phyloP scores from a whole-genome alignment of 2,797 vertebrate genomes.

The Phoeniculus purpureus region DNA sequence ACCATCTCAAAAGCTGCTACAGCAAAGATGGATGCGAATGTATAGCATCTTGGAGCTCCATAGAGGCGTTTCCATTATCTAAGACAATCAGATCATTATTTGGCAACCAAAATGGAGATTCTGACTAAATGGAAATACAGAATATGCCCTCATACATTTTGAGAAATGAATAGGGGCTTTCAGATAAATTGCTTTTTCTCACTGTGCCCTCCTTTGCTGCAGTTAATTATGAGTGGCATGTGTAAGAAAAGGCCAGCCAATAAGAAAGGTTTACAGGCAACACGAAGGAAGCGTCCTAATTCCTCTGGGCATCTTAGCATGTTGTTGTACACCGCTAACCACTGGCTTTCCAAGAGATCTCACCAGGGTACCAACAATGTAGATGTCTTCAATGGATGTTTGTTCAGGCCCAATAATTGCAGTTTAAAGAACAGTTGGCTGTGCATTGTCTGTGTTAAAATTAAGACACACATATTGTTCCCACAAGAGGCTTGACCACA shows the following conservation, averaged over 20 bases:
- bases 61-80: conserved; percentile 27
- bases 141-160: conserved; percentile 34
- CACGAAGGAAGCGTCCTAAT: conserved; percentile 51
- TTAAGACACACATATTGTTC: conserved; percentile 37
- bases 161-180: conserved; percentile 59
- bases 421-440: conserved; percentile 38
- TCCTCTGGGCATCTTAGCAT: conserved; percentile 46
- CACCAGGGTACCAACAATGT: conserved; percentile 55
- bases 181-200: conserved; percentile 55
- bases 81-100: conserved; percentile 44
- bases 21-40: conserved; percentile 25
- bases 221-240: conserved; percentile 66
- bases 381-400: conserved; percentile 44
- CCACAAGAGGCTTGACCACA: not conserved
- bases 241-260: conserved; percentile 42
- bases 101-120: conserved; percentile 41
- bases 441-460: conserved; percentile 47
- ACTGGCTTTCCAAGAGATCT: conserved; percentile 57
- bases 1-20: conserved; percentile 37
- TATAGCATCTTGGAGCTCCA: conserved; percentile 28
- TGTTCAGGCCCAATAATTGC: conserved; percentile 56
- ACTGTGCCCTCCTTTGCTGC: conserved; percentile 19
- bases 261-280: conserved; percentile 51
- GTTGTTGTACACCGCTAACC: conserved; percentile 39
- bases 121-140: conserved; percentile 28